Evolutionary conservation across 2,888 invertebrate species (phyloP).

Genomic region (Trissolcus brochymenae): DNA sequence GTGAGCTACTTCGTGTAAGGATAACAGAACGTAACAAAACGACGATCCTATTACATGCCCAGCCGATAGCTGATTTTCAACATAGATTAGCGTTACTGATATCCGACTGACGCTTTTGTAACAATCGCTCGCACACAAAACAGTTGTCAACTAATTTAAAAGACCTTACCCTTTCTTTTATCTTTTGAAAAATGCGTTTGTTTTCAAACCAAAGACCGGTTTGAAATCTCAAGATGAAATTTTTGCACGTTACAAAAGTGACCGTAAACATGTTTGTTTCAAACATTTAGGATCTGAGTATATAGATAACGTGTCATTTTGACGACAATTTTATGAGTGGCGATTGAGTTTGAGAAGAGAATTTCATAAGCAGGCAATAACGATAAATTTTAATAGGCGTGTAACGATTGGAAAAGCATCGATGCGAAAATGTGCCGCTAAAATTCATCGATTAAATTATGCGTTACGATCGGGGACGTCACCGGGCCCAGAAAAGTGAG

Average conservation of each 20-base stretch:
- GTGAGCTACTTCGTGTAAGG: constrained; percentile 41
- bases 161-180: constrained; percentile 12
- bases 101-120: constrained; percentile 48
- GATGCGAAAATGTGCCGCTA: constrained; percentile 21
- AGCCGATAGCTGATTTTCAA: constrained; percentile 64
- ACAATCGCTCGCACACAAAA: constrained; percentile 25
- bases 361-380: constrained; percentile 3
- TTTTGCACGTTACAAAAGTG: background rate
- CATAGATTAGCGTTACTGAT: constrained; percentile 61
- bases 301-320: too few relatives aligned
- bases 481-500: constrained; percentile 65
- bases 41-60: constrained; percentile 59
- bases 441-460: constrained; percentile 35
- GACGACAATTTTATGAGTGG: too few relatives aligned
- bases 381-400: constrained; percentile 17
- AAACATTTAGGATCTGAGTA: background rate
- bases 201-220: background rate
- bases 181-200: background rate
- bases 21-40: constrained; percentile 44
- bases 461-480: constrained; percentile 62
- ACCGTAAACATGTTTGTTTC: background rate
- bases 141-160: constrained; percentile 14
- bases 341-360: background rate
- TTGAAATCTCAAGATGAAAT: background rate
- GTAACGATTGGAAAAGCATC: background rate